Percentiles rank a stretch among this genome's conserved stretches.
Conservation (phyloP, 2,113 vertebrate genomes). For the Forbesichthys papilliferus region DNA sequence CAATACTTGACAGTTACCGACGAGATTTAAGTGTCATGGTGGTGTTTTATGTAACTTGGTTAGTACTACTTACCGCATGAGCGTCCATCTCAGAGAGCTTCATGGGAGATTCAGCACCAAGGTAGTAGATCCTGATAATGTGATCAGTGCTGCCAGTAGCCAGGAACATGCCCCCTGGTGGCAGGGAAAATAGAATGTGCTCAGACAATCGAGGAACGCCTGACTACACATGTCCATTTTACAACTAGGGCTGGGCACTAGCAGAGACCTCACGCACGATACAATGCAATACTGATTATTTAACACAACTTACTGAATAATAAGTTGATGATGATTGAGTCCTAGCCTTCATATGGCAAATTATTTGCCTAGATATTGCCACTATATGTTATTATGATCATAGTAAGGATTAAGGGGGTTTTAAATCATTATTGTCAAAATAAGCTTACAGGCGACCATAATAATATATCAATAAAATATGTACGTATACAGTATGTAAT, state of each 20-base stretch:
- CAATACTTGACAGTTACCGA: not conserved
- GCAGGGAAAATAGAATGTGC: conserved; percentile 1
- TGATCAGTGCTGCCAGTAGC: conserved; percentile 96
- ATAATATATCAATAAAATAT: no score
- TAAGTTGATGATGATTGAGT: no score
- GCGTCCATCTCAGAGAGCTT: conserved; percentile 94
- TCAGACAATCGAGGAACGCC: not conserved
- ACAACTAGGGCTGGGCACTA: not conserved
- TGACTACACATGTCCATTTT: not conserved
- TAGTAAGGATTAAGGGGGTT: no score
- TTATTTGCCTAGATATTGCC: no score
- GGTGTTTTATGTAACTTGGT: not conserved
- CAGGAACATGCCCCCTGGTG: conserved; percentile 95
- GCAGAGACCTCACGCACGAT: no score
- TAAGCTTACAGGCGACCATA: no score
- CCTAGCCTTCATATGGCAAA: no score
- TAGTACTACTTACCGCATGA: conserved; percentile 78
- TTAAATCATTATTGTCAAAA: no score
- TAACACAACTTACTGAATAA: no score
- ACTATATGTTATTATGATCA: no score
- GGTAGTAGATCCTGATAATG: conserved; percentile 94
- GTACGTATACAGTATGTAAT: no score
- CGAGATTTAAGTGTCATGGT: not conserved
- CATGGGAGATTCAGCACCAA: conserved; percentile 89
- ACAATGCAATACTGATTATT: no score